phyloP scores from a whole-genome alignment of 1,140 invertebrate species.

The Zaprionus lachaisei region DNA sequence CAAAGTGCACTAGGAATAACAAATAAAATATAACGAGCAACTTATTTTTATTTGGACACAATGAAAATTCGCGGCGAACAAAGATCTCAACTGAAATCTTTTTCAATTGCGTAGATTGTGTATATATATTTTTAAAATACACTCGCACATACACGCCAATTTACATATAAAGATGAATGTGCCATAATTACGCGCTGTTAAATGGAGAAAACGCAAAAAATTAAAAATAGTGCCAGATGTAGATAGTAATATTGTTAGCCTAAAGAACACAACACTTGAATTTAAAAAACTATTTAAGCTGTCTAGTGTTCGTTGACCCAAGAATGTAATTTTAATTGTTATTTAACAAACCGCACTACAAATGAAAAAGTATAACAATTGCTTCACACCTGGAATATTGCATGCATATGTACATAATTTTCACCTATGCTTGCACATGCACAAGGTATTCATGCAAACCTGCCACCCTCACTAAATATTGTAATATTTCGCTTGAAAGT shows the following conservation, averaged over 20 bases:
- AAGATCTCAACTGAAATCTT: slow-evolving; percentile 61
- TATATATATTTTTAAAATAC: slow-evolving; percentile 25
- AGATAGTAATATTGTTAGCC: slow-evolving; percentile 50
- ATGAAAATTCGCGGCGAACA: slow-evolving; percentile 55
- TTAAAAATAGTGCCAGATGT: slow-evolving; percentile 59
- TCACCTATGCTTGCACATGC: slow-evolving; percentile 8
- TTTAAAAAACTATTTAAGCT: slow-evolving; percentile 2
- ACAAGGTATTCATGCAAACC: not conserved
- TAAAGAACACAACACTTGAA: slow-evolving; percentile 6
- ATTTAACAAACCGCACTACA: slow-evolving; percentile 22
- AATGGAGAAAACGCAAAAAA: slow-evolving; percentile 52
- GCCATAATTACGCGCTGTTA: slow-evolving; percentile 53
- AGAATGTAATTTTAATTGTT: slow-evolving; percentile 22
- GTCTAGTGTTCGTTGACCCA: not conserved
- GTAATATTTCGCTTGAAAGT: not conserved
- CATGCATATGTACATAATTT: slow-evolving; percentile 1
- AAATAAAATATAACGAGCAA: slow-evolving; percentile 41
- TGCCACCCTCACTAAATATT: not conserved
- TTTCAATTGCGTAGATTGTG: slow-evolving; percentile 68
- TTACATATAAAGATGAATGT: slow-evolving; percentile 51
- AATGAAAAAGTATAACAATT: slow-evolving; percentile 5
- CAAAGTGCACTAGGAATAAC: slow-evolving; percentile 44
- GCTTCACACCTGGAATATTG: slow-evolving; percentile 11
- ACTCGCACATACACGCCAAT: slow-evolving; percentile 19
- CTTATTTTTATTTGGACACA: slow-evolving; percentile 41